Conservation (phyloP, 2,113 vertebrate genomes). For the Candoia aspera region DNA sequence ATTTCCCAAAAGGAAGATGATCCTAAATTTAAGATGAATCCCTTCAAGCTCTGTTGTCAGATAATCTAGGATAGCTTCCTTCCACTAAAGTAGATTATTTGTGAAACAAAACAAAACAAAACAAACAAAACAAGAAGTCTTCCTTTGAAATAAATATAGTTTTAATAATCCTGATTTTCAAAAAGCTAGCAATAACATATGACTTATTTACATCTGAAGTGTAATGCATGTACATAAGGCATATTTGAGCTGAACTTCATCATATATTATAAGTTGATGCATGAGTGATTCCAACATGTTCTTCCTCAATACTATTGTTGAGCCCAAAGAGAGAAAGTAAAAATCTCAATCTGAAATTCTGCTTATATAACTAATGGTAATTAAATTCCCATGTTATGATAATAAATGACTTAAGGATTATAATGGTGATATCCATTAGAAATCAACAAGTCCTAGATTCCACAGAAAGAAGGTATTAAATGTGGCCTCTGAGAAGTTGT, state of each 20-base stretch:
- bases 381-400: not conserved
- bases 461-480: not conserved
- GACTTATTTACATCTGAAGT: not conserved
- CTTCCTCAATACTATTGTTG: not conserved
- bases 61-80: no score
- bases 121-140: no score
- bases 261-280: not conserved
- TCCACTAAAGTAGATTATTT: not conserved
- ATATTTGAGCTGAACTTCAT: not conserved
- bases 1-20: no score
- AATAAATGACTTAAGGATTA: not conserved
- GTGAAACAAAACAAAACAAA: not conserved
- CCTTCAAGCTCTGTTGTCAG: no score
- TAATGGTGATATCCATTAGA: not conserved
- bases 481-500: not conserved
- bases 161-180: not conserved
- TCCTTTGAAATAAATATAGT: no score
- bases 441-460: not conserved
- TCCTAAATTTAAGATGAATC: no score
- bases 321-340: not conserved
- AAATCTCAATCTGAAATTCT: not conserved
- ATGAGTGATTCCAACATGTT: not conserved
- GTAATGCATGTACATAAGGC: not conserved
- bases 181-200: not conserved
- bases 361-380: not conserved